Evolutionary conservation across 2,888 invertebrate genomes (phyloP).

Genomic region (Rhaphigaster nebulosa): DNA sequence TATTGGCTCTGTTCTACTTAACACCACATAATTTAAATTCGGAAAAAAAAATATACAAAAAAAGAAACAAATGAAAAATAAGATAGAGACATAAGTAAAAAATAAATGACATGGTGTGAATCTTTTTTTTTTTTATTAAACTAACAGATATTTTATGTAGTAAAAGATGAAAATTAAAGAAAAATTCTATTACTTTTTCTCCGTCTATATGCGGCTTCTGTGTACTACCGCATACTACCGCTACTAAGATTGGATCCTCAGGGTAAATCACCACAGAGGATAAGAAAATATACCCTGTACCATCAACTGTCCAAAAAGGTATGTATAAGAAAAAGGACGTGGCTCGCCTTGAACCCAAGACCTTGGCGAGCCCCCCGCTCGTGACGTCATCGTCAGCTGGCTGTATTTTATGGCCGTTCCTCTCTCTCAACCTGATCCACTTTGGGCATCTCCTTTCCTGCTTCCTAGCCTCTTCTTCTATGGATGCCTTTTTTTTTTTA

Average conservation of each 20-base stretch:
- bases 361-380: conserved; percentile 42
- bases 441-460: not conserved
- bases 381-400: conserved; percentile 47
- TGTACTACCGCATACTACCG: too few species aligned
- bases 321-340: not conserved
- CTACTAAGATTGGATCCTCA: not conserved
- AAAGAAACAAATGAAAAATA: too few species aligned
- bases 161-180: too few species aligned
- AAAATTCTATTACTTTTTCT: too few species aligned
- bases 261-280: not conserved
- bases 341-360: conserved; percentile 29
- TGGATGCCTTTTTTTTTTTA: not conserved
- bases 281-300: not conserved
- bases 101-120: too few species aligned
- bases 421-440: not conserved
- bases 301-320: not conserved
- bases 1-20: too few species aligned
- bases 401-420: conserved; percentile 30
- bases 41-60: too few species aligned
- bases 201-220: too few species aligned
- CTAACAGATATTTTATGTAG: too few species aligned
- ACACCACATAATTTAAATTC: too few species aligned
- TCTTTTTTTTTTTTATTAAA: too few species aligned
- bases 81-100: too few species aligned
- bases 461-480: conserved; percentile 34